These are phyloP conservation scores for Naja naja DNA, from an alignment of 2,113 vertebrate genomes.

Conservation along the genomic window DNA sequence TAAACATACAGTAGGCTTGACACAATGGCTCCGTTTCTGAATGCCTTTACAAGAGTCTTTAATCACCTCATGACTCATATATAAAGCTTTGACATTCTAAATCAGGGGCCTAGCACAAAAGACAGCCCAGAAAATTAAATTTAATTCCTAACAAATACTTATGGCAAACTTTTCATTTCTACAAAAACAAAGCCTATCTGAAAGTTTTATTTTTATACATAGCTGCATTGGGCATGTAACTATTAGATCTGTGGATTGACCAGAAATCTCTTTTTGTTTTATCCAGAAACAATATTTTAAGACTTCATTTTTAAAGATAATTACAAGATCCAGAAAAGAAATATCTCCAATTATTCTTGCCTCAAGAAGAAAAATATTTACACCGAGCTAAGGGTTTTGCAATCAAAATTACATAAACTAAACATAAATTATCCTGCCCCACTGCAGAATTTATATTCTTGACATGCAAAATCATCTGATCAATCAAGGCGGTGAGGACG, in stretches of 20 bases:
- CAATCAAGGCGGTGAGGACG: neutral
- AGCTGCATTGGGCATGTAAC: neutral
- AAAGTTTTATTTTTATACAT: neutral
- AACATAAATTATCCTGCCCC: neutral
- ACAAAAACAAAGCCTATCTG: neutral
- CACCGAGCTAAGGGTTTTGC: neutral
- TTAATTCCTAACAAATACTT: neutral
- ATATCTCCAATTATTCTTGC: neutral
- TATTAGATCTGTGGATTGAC: neutral
- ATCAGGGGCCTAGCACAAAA: neutral
- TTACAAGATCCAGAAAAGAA: neutral
- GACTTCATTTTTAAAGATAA: neutral
- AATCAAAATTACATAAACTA: neutral
- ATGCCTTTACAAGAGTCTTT: neutral
- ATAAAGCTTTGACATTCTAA: neutral
- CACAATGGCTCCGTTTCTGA: neutral
- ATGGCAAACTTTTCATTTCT: neutral
- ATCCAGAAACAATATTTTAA: neutral
- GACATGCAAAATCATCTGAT: neutral
- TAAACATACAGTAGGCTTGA: neutral
- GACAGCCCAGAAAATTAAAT: slow-evolving; percentile 1
- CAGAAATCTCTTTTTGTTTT: neutral
- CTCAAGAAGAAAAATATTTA: neutral
- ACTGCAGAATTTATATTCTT: neutral
- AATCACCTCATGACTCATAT: neutral